Evolutionary conservation across 2,888 invertebrate species (phyloP).

Genomic region (Cheilosia vulpina): DNA sequence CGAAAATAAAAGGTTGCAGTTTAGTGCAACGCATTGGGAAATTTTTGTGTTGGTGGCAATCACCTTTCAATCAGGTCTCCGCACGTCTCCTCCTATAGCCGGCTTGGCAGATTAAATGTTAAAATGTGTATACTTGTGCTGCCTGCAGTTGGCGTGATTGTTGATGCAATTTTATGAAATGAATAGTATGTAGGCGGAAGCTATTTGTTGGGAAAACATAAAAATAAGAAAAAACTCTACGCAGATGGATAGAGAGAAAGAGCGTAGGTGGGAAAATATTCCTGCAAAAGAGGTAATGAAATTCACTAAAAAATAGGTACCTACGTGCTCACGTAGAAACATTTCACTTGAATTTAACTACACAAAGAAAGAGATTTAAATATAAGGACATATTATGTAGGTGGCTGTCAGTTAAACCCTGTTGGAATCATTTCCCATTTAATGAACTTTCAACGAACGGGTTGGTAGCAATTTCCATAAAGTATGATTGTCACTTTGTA

Average conservation of each 20-base stretch:
- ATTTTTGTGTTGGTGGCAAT: constrained; percentile 70
- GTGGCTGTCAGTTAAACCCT: too few species aligned
- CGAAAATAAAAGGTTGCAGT: constrained; percentile 35
- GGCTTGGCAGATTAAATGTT: background rate
- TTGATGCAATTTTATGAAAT: constrained; percentile 47
- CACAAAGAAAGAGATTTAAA: too few species aligned
- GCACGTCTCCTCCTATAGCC: background rate
- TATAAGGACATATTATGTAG: too few species aligned
- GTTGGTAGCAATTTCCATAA: too few species aligned
- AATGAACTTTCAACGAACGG: too few species aligned
- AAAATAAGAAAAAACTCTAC: constrained; percentile 1
- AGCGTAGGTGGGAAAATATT: background rate
- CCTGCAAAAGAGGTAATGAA: background rate
- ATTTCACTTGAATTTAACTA: background rate
- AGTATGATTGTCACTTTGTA: too few species aligned
- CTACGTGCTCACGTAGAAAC: background rate
- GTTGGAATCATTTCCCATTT: too few species aligned
- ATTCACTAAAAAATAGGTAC: background rate
- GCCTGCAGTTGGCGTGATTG: constrained; percentile 3
- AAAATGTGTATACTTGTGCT: background rate
- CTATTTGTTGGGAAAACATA: constrained; percentile 12
- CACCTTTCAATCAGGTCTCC: constrained; percentile 69
- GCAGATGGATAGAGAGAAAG: background rate
- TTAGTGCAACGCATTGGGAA: constrained; percentile 49
- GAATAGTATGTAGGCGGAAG: constrained; percentile 28